These are phyloP conservation scores for Acropora yongei DNA, from an alignment of 64 coral and sea anemone species.

Conservation along the genomic window DNA sequence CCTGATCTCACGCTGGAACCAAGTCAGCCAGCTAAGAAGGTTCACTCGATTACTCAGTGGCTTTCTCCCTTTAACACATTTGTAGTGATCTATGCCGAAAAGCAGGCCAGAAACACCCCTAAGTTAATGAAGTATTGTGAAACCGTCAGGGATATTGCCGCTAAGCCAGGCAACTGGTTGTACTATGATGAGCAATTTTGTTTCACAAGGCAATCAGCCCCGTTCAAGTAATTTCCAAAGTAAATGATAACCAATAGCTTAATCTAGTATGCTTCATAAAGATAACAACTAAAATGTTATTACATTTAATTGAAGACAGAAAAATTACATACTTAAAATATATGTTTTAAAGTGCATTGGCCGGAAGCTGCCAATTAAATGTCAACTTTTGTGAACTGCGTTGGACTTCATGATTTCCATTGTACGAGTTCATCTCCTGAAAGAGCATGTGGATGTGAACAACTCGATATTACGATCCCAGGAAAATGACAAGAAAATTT, in stretches of 20 bases:
- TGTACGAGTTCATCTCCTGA: constrained; percentile 8
- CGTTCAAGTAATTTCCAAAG: constrained; percentile 14
- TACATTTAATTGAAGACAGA: constrained; percentile 12
- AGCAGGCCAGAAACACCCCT: too few relatives aligned
- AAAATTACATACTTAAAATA: constrained; percentile 1
- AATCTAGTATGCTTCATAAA: constrained; percentile 14
- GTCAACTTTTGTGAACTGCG: constrained; percentile 30
- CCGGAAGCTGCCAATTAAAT: constrained; percentile 31
- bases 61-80: too few relatives aligned
- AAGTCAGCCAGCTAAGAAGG: too few relatives aligned
- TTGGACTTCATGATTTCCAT: constrained; percentile 28
- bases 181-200: too few relatives aligned
- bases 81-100: too few relatives aligned
- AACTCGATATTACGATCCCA: too few relatives aligned
- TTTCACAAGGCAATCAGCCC: too few relatives aligned
- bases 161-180: too few relatives aligned
- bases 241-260: constrained; percentile 28
- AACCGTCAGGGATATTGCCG: too few relatives aligned
- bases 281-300: constrained; percentile 15
- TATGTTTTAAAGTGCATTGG: constrained; percentile 33
- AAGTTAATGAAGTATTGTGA: too few relatives aligned
- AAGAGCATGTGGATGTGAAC: constrained; percentile 9
- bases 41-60: too few relatives aligned
- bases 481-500: constrained; percentile 24
- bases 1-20: too few relatives aligned